Conservation (phyloP, 1,140 invertebrate species). For the Lasaia peninsularis region DNA sequence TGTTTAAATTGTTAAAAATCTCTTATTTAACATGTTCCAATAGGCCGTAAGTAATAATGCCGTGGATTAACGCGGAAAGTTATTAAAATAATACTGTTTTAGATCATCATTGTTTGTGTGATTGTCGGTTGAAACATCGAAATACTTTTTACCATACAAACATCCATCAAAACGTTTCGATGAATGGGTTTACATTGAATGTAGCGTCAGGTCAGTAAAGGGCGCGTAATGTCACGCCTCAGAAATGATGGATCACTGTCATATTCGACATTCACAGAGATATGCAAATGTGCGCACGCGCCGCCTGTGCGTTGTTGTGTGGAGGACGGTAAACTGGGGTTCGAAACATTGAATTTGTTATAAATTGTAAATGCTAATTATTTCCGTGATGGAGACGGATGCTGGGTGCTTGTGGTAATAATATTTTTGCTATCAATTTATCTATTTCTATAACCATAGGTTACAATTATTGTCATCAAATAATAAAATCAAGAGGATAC, state of each 20-base stretch:
- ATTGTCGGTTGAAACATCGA: background rate
- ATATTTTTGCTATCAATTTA: too few species aligned
- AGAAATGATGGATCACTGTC: conserved; percentile 59
- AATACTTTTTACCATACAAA: conserved; percentile 10
- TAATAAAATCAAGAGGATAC: too few species aligned
- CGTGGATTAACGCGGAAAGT: too few species aligned
- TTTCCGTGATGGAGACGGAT: background rate
- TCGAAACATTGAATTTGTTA: background rate
- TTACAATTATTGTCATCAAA: too few species aligned
- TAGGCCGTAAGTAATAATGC: too few species aligned
- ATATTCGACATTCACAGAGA: conserved; percentile 54
- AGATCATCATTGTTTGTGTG: too few species aligned
- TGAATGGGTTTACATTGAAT: conserved; percentile 17
- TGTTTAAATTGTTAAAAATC: too few species aligned
- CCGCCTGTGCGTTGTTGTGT: conserved; percentile 38
- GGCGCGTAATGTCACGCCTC: conserved; percentile 40
- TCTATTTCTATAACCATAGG: too few species aligned
- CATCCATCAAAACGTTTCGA: conserved; percentile 25
- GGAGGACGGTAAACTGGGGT: conserved; percentile 18
- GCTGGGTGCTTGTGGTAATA: too few species aligned
- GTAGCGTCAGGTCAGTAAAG: conserved; percentile 42
- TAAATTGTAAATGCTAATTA: conserved; percentile 1
- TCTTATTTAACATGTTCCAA: too few species aligned
- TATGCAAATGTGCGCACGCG: conserved; percentile 54
- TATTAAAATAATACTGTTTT: too few species aligned